Conservation (phyloP, 1,140 invertebrate species). For the Caenorhabditis inopinata region DNA sequence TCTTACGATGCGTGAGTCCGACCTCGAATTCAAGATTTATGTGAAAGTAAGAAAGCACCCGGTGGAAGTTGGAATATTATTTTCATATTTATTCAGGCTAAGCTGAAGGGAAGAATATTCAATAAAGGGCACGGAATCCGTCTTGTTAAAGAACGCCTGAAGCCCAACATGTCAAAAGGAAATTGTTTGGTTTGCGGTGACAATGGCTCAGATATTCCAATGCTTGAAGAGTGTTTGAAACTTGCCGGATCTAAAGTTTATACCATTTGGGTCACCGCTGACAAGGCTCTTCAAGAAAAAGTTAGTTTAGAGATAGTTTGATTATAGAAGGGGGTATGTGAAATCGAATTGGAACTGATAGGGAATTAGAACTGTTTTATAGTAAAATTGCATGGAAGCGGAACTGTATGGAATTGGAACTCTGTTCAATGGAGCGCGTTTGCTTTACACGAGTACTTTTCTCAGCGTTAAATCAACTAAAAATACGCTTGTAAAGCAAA, state of each 20-base stretch:
- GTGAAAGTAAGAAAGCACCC: slow-evolving; percentile 12
- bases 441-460: too few species aligned
- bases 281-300: slow-evolving; percentile 48
- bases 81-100: slow-evolving; percentile 31
- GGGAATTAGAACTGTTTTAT: too few species aligned
- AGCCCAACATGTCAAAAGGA: slow-evolving; percentile 38
- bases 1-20: slow-evolving; percentile 44
- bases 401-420: too few species aligned
- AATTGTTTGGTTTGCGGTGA: slow-evolving; percentile 64
- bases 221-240: slow-evolving; percentile 59
- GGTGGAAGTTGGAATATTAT: not conserved
- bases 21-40: slow-evolving; percentile 51
- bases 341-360: too few species aligned
- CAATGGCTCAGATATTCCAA: slow-evolving; percentile 64
- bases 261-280: slow-evolving; percentile 65
- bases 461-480: too few species aligned
- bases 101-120: slow-evolving; percentile 50
- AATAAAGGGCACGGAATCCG: slow-evolving; percentile 52
- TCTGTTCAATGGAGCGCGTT: too few species aligned
- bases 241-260: slow-evolving; percentile 50
- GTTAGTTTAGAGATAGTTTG: too few species aligned
- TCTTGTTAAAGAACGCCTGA: slow-evolving; percentile 41
- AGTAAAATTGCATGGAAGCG: too few species aligned
- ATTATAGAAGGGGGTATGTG: too few species aligned
- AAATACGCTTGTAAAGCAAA: too few species aligned